phyloP scores from a whole-genome alignment of 1,140 invertebrate species.

The Magallana angulata region DNA sequence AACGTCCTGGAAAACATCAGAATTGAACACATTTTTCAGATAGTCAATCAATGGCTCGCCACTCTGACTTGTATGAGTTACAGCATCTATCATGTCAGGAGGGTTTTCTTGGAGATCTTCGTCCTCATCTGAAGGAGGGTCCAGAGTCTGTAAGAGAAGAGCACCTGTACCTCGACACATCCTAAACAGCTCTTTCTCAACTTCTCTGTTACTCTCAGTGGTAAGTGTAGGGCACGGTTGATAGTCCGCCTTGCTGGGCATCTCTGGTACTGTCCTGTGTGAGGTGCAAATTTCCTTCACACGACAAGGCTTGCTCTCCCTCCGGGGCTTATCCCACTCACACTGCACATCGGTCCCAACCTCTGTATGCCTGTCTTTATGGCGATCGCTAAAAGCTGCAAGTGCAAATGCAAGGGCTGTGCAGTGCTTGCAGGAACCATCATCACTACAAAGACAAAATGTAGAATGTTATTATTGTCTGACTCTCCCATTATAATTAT shows the following conservation, averaged over 20 bases:
- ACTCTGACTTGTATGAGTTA: not conserved
- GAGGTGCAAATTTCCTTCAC: not conserved
- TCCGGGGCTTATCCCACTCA: conserved; percentile 44
- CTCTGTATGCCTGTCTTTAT: conserved; percentile 41
- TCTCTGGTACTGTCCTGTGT: not conserved
- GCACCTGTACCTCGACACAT: not conserved
- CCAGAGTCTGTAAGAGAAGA: not conserved
- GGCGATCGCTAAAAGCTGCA: conserved; percentile 29
- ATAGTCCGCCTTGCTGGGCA: not conserved
- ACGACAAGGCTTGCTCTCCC: conserved; percentile 20
- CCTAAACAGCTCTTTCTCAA: conserved; percentile 14
- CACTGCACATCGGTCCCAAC: conserved; percentile 44
- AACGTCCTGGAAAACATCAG: not conserved
- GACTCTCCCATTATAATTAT: not conserved
- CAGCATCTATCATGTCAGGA: not conserved
- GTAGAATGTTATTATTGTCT: not conserved
- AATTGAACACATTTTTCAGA: not conserved
- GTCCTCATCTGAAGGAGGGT: conserved; percentile 25
- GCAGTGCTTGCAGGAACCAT: conserved; percentile 45
- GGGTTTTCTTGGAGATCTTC: not conserved
- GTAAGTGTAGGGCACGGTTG: not conserved
- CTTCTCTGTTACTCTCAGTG: not conserved
- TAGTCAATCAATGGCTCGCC: not conserved
- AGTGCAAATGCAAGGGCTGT: conserved; percentile 36
- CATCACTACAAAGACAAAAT: conserved; percentile 42